Evolutionary conservation across 2,888 invertebrate genomes (phyloP).

Genomic region (Lasioglossum leucozonium): DNA sequence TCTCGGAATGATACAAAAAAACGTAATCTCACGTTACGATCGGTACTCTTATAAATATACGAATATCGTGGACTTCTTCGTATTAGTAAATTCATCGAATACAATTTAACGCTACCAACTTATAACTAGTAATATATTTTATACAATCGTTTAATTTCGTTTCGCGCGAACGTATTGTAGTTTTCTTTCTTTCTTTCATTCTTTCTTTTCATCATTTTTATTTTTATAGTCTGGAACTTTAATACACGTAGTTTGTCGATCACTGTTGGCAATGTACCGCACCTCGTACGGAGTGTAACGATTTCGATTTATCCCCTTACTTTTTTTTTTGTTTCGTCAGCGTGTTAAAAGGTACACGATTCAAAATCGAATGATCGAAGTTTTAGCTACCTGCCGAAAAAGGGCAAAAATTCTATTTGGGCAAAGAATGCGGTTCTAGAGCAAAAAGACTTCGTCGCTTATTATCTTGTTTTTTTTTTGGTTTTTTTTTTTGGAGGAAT

Average conservation of each 20-base stretch:
- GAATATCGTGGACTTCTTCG: slow-evolving; percentile 70
- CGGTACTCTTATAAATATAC: slow-evolving; percentile 69
- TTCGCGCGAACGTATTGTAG: slow-evolving; percentile 61
- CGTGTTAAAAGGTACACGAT: slow-evolving; percentile 3
- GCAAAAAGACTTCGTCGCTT: slow-evolving; percentile 3
- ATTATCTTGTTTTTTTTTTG: background rate
- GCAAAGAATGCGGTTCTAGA: slow-evolving; percentile 21
- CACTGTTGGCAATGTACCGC: slow-evolving; percentile 49
- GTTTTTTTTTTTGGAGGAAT: slow-evolving; percentile 12
- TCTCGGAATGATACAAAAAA: slow-evolving; percentile 72
- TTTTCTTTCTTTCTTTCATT: slow-evolving; percentile 3
- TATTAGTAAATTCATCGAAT: slow-evolving; percentile 69
- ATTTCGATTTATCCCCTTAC: background rate
- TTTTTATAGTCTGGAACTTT: slow-evolving; percentile 64
- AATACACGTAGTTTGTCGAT: slow-evolving; percentile 64
- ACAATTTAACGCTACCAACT: slow-evolving; percentile 71
- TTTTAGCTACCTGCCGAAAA: slow-evolving; percentile 17
- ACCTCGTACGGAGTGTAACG: slow-evolving; percentile 26
- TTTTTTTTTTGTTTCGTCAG: background rate
- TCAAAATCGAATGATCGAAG: slow-evolving; percentile 34
- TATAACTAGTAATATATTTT: slow-evolving; percentile 72
- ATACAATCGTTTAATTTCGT: slow-evolving; percentile 69
- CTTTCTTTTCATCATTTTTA: background rate
- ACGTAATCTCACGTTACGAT: slow-evolving; percentile 63
- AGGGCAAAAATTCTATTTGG: slow-evolving; percentile 30